A percentile compares a stretch with the other conserved stretches of the same genome.
Conservation (phyloP, 2,797 vertebrate genomes). For the Bradypus variegatus region DNA sequence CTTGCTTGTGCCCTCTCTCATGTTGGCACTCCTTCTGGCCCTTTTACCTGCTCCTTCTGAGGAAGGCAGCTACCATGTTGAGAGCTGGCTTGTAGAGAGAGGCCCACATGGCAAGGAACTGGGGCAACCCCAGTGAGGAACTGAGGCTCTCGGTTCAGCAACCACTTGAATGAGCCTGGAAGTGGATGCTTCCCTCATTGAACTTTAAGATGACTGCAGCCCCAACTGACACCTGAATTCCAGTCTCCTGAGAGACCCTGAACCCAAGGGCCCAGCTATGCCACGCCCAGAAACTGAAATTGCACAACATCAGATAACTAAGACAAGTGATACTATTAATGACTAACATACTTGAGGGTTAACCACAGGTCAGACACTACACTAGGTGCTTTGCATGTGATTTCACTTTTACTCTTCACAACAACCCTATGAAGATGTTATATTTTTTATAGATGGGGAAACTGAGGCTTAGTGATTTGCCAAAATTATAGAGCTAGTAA, state of each 20-base stretch:
- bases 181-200: neutral
- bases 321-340: constrained; percentile 5
- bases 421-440: neutral
- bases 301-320: neutral
- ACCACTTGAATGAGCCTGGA: neutral
- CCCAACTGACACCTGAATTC: neutral
- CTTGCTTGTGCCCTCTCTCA: neutral
- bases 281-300: neutral
- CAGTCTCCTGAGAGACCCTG: neutral
- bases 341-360: neutral
- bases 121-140: neutral
- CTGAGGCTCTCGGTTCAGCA: neutral
- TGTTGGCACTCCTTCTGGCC: neutral
- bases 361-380: neutral
- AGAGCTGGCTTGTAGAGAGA: neutral
- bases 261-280: neutral
- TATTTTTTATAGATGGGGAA: neutral
- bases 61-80: neutral
- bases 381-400: neutral
- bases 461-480: neutral
- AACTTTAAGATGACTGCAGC: neutral
- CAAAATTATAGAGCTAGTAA: neutral
- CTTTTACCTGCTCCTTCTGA: neutral
- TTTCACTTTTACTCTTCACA: constrained; percentile 10
- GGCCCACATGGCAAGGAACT: neutral